phyloP scores from a whole-genome alignment of 2,888 invertebrate genomes.

The Seira musarum region DNA sequence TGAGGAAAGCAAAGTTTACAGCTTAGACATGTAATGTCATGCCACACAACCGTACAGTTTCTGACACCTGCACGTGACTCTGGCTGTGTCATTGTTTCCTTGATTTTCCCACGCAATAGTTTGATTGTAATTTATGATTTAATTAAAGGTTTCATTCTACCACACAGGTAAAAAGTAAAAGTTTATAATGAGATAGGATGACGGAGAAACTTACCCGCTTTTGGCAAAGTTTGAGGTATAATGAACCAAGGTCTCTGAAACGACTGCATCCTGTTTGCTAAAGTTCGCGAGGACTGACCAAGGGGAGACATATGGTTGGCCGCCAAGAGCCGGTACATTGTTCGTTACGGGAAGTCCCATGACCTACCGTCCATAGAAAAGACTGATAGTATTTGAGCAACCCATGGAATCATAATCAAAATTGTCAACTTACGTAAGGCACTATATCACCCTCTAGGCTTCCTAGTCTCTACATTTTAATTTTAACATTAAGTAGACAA shows the following conservation, averaged over 20 bases:
- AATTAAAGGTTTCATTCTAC: not conserved
- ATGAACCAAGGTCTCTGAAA: slow-evolving; percentile 83
- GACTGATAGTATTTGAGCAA: too few relatives aligned
- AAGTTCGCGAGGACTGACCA: slow-evolving; percentile 77
- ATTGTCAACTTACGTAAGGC: slow-evolving; percentile 80
- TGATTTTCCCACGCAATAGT: too few relatives aligned
- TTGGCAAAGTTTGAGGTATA: slow-evolving; percentile 86
- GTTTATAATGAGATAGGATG: not conserved
- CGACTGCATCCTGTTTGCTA: slow-evolving; percentile 81
- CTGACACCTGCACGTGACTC: too few relatives aligned
- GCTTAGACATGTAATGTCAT: too few relatives aligned
- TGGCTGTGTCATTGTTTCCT: too few relatives aligned
- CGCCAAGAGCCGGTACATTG: slow-evolving; percentile 75
- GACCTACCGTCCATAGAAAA: not conserved
- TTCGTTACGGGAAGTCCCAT: slow-evolving; percentile 80
- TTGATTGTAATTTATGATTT: not conserved
- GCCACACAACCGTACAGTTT: too few relatives aligned
- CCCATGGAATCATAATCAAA: too few relatives aligned
- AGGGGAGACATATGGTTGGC: slow-evolving; percentile 75
- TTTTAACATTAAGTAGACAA: too few relatives aligned
- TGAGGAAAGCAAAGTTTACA: too few relatives aligned
- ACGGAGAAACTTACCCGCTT: slow-evolving; percentile 78
- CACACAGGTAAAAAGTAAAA: too few relatives aligned
- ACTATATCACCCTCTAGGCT: slow-evolving; percentile 84
- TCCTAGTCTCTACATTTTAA: slow-evolving; percentile 78